phyloP scores from a whole-genome alignment of 2,797 vertebrate genomes.

The Netta rufina region DNA sequence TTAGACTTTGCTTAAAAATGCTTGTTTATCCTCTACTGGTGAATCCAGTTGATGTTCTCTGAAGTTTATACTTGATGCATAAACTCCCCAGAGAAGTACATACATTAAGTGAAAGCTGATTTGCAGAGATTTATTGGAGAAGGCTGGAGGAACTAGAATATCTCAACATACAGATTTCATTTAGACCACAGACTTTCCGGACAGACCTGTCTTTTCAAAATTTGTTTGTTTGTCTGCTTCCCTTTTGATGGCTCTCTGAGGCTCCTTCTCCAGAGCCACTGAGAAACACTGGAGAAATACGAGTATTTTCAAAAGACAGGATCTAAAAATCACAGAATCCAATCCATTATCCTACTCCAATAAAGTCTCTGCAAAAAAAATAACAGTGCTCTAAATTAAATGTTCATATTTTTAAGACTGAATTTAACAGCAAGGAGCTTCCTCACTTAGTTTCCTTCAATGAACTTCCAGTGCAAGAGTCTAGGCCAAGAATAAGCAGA shows the following conservation, averaged over 20 bases:
- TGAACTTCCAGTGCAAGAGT: background rate
- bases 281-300: background rate
- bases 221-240: slow-evolving; percentile 31
- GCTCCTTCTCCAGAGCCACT: slow-evolving; percentile 6
- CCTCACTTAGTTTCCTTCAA: background rate
- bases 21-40: background rate
- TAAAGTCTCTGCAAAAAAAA: background rate
- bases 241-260: slow-evolving; percentile 6
- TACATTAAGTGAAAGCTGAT: slow-evolving; percentile 37
- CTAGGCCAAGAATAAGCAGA: background rate
- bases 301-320: slow-evolving; percentile 29
- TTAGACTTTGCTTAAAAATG: background rate
- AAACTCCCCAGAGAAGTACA: background rate
- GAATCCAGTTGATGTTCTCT: slow-evolving; percentile 22
- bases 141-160: background rate
- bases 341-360: no score
- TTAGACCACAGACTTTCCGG: slow-evolving; percentile 24
- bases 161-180: slow-evolving; percentile 56
- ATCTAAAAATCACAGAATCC: background rate
- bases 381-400: slow-evolving; percentile 10
- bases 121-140: slow-evolving; percentile 49
- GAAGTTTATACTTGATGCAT: background rate
- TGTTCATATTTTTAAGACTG: slow-evolving; percentile 18
- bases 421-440: slow-evolving; percentile 18
- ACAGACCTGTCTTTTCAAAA: slow-evolving; percentile 58